A percentile compares a stretch with the other conserved stretches of the same genome.
Evolutionary conservation across 2,113 vertebrate genomes (phyloP).

Genomic region (Zootoca vivipara): DNA sequence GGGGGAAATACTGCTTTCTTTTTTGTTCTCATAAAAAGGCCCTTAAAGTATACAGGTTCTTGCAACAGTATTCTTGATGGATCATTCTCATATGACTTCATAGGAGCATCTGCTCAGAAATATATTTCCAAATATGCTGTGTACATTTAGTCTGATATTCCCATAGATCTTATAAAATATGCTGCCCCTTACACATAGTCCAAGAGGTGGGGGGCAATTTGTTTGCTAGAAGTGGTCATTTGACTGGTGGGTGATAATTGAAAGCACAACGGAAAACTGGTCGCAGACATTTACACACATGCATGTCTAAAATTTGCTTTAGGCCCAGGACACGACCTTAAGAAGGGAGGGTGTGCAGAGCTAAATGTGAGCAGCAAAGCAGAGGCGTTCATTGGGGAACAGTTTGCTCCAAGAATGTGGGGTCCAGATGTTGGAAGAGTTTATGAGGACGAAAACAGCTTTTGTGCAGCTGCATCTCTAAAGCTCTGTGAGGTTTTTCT

Average conservation of each 20-base stretch:
- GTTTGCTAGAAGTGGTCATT: background rate
- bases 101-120: background rate
- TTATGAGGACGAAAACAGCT: background rate
- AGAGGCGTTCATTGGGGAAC: background rate
- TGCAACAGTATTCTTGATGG: background rate
- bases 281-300: background rate
- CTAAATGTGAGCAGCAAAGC: too few relatives aligned
- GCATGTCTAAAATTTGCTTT: background rate
- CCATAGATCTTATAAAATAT: background rate
- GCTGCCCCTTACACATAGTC: background rate
- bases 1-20: background rate
- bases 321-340: too few relatives aligned
- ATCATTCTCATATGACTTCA: background rate
- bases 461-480: background rate
- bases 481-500: background rate
- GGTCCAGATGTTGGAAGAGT: background rate
- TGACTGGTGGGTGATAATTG: background rate
- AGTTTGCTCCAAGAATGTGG: background rate
- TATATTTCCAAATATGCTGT: background rate
- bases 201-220: background rate
- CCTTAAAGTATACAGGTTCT: background rate
- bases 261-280: background rate
- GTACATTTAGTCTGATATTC: background rate
- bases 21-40: background rate
- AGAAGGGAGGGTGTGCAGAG: too few relatives aligned